phyloP scores from a whole-genome alignment of 2,888 invertebrate genomes.

The Euphydryas editha region DNA sequence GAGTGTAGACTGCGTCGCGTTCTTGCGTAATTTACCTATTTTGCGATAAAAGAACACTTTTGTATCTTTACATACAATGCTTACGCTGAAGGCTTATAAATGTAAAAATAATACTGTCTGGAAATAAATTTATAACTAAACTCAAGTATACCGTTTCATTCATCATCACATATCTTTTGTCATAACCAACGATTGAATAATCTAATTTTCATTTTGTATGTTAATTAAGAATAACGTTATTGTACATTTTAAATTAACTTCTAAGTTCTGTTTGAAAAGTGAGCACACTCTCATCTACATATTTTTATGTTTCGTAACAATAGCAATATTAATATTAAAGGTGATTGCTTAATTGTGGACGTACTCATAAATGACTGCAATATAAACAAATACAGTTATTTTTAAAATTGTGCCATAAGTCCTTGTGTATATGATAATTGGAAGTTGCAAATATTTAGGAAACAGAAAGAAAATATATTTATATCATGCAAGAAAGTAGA shows the following conservation, averaged over 20 bases:
- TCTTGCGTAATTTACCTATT: slow-evolving; percentile 6
- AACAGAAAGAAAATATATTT: not conserved
- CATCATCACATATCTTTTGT: too few species aligned
- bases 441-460: not conserved
- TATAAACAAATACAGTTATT: too few species aligned
- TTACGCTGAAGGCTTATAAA: not conserved
- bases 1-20: not conserved
- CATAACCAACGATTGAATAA: too few species aligned
- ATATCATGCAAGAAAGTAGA: not conserved
- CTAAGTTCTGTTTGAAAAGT: not conserved
- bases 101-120: slow-evolving; percentile 2
- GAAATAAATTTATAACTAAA: not conserved
- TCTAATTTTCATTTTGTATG: too few species aligned
- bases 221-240: not conserved
- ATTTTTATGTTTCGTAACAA: not conserved
- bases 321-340: not conserved
- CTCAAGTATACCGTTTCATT: not conserved
- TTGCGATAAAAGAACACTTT: slow-evolving; percentile 5
- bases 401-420: too few species aligned
- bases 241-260: not conserved
- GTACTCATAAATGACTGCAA: not conserved
- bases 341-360: not conserved
- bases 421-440: not conserved
- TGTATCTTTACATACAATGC: not conserved
- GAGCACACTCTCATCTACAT: not conserved